phyloP scores from a whole-genome alignment of 2,113 vertebrate species.

The Cheirogaleus medius region DNA sequence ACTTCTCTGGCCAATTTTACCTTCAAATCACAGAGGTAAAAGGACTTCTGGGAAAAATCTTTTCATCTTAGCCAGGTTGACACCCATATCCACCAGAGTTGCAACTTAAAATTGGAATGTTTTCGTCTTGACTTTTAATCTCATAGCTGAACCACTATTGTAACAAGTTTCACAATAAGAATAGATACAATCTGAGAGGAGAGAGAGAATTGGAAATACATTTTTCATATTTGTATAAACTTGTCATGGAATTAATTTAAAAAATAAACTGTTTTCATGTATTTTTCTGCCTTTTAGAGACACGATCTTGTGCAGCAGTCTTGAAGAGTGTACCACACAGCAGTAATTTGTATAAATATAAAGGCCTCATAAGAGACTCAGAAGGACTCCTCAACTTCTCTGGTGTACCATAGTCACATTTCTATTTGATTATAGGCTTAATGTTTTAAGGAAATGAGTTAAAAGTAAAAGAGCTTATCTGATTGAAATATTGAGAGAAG shows the following conservation, averaged over 20 bases:
- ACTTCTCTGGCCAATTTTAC: neutral
- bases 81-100: neutral
- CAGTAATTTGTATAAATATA: neutral
- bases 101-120: neutral
- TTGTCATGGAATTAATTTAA: neutral
- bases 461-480: neutral
- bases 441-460: neutral
- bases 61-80: neutral
- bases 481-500: neutral
- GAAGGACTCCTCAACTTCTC: neutral
- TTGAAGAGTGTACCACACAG: neutral
- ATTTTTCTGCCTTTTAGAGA: neutral
- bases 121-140: neutral
- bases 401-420: neutral
- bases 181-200: neutral
- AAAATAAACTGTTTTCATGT: neutral
- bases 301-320: accelerated
- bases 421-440: neutral
- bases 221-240: neutral
- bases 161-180: neutral
- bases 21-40: neutral
- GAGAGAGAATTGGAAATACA: neutral
- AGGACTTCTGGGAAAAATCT: neutral
- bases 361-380: neutral
- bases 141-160: neutral